Evolutionary conservation across 2,888 invertebrate species (phyloP).

Genomic region (Zaprionus bogoriensis): DNA sequence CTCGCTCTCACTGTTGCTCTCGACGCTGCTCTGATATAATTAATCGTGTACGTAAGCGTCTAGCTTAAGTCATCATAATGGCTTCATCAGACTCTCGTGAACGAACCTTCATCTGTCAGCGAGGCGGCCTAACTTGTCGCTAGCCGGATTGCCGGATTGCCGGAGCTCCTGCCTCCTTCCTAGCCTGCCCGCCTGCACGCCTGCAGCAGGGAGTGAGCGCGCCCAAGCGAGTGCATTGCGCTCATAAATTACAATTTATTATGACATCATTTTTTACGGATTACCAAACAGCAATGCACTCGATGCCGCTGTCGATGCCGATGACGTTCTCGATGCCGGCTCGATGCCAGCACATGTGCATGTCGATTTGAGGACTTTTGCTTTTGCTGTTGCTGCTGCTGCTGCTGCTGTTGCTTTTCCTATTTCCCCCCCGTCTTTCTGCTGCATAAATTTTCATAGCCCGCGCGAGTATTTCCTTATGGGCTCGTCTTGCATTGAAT

Average conservation of each 20-base stretch:
- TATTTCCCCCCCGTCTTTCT: conserved; percentile 1
- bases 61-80: conserved; percentile 67
- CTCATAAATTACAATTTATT: conserved; percentile 77
- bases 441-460: conserved; percentile 69
- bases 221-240: conserved; percentile 43
- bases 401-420: background rate
- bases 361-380: conserved; percentile 52
- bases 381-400: conserved; percentile 11
- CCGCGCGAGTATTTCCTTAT: conserved; percentile 64
- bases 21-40: conserved; percentile 53
- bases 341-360: conserved; percentile 53
- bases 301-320: background rate
- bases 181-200: background rate
- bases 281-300: conserved; percentile 65
- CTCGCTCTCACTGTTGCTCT: background rate
- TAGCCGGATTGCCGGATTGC: conserved; percentile 27
- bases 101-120: conserved; percentile 73
- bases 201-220: too few species aligned
- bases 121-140: conserved; percentile 54
- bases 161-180: background rate
- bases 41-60: conserved; percentile 53
- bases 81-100: conserved; percentile 51
- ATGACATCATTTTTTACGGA: conserved; percentile 78
- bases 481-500: conserved; percentile 63
- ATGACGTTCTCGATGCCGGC: background rate